These are phyloP conservation scores for Cavia porcellus DNA, from an alignment of 2,113 vertebrate species.

Conservation along the genomic window DNA sequence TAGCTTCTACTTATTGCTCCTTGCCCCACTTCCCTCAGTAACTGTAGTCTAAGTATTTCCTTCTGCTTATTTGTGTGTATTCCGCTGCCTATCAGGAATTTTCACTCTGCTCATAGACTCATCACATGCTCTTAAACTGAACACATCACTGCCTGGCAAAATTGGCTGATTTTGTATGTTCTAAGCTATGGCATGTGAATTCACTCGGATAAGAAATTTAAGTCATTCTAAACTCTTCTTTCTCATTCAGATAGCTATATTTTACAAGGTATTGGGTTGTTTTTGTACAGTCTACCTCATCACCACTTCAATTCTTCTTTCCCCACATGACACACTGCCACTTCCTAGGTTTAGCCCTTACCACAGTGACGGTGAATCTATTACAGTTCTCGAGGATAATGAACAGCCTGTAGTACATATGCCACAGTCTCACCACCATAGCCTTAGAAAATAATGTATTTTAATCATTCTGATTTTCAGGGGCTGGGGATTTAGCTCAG, in stretches of 20 bases:
- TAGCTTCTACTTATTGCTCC: background rate
- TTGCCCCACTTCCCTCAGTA: background rate
- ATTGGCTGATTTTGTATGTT: background rate
- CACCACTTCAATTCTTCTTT: slow-evolving; percentile 35
- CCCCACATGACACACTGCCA: background rate
- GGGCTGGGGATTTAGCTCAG: too few relatives aligned
- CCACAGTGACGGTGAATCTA: background rate
- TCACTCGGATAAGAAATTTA: slow-evolving; percentile 1
- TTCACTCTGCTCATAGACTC: background rate
- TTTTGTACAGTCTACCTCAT: background rate
- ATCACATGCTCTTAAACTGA: background rate
- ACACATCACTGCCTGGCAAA: background rate
- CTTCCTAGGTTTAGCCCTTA: slow-evolving; percentile 44
- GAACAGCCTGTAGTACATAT: background rate
- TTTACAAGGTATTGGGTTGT: background rate
- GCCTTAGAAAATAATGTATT: background rate
- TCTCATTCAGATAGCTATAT: background rate
- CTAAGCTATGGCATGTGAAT: slow-evolving; percentile 20
- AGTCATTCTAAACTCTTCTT: background rate
- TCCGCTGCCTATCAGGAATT: background rate
- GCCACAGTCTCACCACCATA: background rate
- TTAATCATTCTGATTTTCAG: background rate
- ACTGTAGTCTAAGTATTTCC: background rate
- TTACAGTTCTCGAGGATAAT: background rate
- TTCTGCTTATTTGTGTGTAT: background rate